Evolutionary conservation across 2,797 vertebrate genomes (phyloP).

Genomic region (Cephalopachus bancanus): DNA sequence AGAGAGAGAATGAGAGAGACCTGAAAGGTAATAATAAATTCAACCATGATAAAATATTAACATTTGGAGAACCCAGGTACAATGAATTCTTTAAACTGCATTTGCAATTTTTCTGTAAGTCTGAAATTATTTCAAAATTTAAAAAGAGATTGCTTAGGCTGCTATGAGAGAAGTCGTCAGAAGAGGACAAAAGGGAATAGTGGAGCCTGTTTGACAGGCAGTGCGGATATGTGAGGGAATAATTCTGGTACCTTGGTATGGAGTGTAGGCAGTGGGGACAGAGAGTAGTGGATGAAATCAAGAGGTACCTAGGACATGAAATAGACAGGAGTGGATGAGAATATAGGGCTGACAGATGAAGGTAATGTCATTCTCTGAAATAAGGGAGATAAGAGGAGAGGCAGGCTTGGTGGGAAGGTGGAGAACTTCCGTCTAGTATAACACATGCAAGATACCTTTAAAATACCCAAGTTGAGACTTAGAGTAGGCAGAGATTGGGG

Average conservation of each 20-base stretch:
- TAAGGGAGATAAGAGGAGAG: neutral
- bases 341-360: too few species aligned
- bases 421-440: neutral
- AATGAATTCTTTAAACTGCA: neutral
- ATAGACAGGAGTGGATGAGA: neutral
- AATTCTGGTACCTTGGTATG: neutral
- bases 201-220: neutral
- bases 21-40: neutral
- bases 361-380: neutral
- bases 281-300: neutral
- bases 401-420: neutral
- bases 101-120: neutral
- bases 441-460: neutral
- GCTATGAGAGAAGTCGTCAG: neutral
- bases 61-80: neutral
- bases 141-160: neutral
- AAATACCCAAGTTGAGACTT: too few species aligned
- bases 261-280: neutral
- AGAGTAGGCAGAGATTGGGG: neutral
- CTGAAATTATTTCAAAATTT: neutral
- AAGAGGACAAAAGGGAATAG: neutral
- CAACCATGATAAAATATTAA: neutral
- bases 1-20: neutral
- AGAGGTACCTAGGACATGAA: neutral
- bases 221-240: neutral